phyloP scores from a whole-genome alignment of 2,797 vertebrate genomes.

The Poeciliopsis turneri region DNA sequence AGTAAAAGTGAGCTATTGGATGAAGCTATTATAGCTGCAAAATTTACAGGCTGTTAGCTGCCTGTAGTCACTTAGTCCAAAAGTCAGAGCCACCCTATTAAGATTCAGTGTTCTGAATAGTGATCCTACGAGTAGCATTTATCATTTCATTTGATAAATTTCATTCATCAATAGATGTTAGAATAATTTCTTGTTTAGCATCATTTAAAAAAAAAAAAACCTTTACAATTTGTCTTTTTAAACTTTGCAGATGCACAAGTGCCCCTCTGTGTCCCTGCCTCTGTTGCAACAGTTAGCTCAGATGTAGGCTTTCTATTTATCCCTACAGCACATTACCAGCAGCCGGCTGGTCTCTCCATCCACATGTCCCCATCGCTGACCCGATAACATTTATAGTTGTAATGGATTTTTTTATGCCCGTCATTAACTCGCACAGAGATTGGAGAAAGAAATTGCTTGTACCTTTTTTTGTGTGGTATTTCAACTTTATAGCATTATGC shows the following conservation, averaged over 20 bases:
- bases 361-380: constrained; percentile 78
- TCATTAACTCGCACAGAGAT: constrained; percentile 83
- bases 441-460: constrained; percentile 79
- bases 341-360: constrained; percentile 63
- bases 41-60: constrained; percentile 14
- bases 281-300: constrained; percentile 53
- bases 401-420: constrained; percentile 87
- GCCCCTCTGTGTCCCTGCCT: constrained; percentile 34
- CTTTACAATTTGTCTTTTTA: background rate
- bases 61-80: background rate
- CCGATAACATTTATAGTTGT: constrained; percentile 89
- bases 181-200: background rate
- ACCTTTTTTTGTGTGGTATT: constrained; percentile 84
- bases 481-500: constrained; percentile 86
- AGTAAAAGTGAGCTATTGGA: constrained; percentile 1
- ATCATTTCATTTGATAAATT: background rate
- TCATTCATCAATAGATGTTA: background rate
- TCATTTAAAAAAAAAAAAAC: background rate
- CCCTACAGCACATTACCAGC: constrained; percentile 61
- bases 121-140: background rate
- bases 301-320: constrained; percentile 58
- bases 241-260: constrained; percentile 25
- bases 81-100: background rate
- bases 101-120: constrained; percentile 3
- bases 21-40: background rate